Conservation (phyloP, 2,113 vertebrate genomes). For the Ifrita kowaldi region DNA sequence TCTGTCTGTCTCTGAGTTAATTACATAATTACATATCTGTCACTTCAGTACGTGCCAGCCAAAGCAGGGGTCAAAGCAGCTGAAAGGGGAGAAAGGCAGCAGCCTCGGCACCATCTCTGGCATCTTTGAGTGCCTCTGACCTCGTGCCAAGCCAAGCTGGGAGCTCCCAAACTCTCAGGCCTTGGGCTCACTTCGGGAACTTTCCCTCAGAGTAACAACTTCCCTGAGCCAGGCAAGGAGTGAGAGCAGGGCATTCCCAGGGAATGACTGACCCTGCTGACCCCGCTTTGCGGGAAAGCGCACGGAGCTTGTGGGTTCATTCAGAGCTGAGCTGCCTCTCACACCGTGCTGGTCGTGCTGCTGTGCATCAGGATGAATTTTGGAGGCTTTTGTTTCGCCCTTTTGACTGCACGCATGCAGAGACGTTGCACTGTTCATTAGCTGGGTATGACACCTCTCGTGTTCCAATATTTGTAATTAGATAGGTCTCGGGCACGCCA, state of each 20-base stretch:
- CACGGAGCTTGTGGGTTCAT: rapidly evolving
- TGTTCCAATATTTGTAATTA: neutral
- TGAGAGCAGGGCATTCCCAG: neutral
- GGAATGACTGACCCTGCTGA: neutral
- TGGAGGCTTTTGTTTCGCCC: neutral
- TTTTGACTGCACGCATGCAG: neutral
- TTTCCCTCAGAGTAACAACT: neutral
- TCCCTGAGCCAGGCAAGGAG: neutral
- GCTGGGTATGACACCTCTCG: neutral
- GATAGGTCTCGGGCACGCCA: neutral
- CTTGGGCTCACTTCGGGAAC: neutral
- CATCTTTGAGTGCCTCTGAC: neutral
- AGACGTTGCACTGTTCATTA: neutral
- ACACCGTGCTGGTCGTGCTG: neutral
- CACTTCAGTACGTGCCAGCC: neutral
- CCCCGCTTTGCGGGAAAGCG: neutral
- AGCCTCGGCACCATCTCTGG: neutral
- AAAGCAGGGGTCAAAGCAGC: neutral
- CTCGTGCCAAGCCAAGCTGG: neutral
- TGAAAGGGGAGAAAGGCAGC: neutral
- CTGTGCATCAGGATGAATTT: neutral
- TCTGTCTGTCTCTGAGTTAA: neutral
- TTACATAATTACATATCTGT: neutral
- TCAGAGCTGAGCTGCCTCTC: neutral
- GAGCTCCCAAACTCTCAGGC: neutral